Conservation (phyloP, 2,888 invertebrate species). For the Dyspetes luteomarginatus region DNA sequence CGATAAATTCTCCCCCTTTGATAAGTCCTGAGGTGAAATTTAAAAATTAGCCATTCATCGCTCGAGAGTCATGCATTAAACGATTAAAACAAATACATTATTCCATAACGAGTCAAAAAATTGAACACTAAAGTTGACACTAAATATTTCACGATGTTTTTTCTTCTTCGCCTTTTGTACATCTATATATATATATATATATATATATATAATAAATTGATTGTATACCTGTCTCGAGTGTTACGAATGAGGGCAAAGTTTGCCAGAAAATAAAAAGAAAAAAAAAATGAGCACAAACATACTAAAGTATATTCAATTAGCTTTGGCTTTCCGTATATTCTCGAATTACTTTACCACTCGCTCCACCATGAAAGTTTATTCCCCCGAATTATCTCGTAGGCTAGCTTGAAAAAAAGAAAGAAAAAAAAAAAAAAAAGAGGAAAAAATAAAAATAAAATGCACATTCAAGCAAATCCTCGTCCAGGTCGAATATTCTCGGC, state of each 20-base stretch:
- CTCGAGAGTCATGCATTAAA: not conserved
- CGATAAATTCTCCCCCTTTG: too few relatives aligned
- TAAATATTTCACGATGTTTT: not conserved
- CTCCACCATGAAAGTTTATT: not conserved
- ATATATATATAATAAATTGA: not conserved
- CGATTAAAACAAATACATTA: not conserved
- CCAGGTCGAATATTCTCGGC: too few relatives aligned
- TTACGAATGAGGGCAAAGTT: not conserved
- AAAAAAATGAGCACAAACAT: not conserved
- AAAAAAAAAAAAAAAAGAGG: too few relatives aligned
- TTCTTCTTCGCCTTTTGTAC: not conserved
- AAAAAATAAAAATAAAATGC: too few relatives aligned
- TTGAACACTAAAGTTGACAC: not conserved
- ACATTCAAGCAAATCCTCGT: conserved; percentile 1
- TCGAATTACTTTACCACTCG: conserved; percentile 9
- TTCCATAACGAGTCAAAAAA: conserved; percentile 1
- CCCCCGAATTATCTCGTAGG: not conserved
- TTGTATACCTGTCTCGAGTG: not conserved
- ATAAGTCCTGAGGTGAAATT: not conserved
- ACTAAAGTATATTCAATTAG: conserved; percentile 27
- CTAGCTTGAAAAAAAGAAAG: conserved; percentile 11
- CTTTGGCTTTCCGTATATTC: conserved; percentile 25
- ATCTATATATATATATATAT: conserved; percentile 12
- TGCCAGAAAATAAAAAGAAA: not conserved
- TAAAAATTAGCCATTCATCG: not conserved